These are phyloP conservation scores for Rhagophthalmus giganteus DNA, from an alignment of 2,888 invertebrate species.

Conservation along the genomic window DNA sequence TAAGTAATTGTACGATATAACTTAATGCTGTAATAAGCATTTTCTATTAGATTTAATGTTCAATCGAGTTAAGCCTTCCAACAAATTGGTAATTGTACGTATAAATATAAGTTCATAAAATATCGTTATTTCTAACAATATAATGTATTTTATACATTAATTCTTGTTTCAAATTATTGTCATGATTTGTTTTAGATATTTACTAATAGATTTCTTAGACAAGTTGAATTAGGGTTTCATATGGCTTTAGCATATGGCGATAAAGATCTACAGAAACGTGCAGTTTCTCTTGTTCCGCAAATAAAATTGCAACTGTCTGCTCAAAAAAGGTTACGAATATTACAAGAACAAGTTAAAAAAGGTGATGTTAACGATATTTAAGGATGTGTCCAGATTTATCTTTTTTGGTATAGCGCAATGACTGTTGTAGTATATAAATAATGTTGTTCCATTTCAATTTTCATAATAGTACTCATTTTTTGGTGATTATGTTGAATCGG, in stretches of 20 bases:
- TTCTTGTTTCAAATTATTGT: neutral
- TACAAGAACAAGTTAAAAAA: constrained; percentile 64
- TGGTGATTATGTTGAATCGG: no score
- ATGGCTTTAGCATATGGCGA: constrained; percentile 65
- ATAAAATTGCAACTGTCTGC: constrained; percentile 67
- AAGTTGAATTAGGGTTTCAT: constrained; percentile 45
- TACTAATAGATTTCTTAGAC: constrained; percentile 44
- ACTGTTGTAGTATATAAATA: no score
- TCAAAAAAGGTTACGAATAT: constrained; percentile 61
- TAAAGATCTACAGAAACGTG: constrained; percentile 64
- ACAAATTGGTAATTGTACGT: no score
- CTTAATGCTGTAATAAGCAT: no score
- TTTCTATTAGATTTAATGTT: no score
- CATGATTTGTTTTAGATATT: constrained; percentile 33
- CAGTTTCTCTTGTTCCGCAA: constrained; percentile 69
- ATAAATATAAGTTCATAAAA: no score
- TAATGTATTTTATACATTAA: neutral
- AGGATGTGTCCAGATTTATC: neutral
- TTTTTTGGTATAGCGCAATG: no score
- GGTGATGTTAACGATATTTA: constrained; percentile 48
- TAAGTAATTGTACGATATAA: no score
- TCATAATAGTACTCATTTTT: no score
- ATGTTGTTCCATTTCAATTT: no score
- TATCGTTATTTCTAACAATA: no score
- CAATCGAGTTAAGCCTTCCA: no score